These are phyloP conservation scores for Allobates femoralis DNA, from an alignment of 2,797 vertebrate species.

Conservation along the genomic window DNA sequence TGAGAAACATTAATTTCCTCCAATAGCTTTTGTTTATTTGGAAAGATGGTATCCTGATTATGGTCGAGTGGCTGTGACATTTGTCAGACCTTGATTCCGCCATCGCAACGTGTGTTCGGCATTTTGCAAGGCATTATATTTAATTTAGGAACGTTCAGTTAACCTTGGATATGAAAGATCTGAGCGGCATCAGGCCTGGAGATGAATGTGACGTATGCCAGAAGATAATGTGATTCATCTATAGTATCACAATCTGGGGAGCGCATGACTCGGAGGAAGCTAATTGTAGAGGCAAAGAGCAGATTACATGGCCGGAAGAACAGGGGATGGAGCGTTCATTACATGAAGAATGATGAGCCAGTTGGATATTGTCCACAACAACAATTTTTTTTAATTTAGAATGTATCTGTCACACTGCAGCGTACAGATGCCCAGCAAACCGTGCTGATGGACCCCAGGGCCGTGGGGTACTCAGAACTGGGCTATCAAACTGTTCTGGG, in stretches of 20 bases:
- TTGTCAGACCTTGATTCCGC: slow-evolving; percentile 56
- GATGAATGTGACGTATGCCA: slow-evolving; percentile 43
- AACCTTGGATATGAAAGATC: slow-evolving; percentile 52
- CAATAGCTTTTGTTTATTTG: slow-evolving; percentile 47
- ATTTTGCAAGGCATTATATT: slow-evolving; percentile 50
- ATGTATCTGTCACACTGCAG: too few species aligned
- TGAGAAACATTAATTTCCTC: slow-evolving; percentile 25
- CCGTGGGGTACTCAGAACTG: too few species aligned
- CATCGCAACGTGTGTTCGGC: slow-evolving; percentile 16
- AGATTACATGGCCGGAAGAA: neutral
- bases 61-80: slow-evolving; percentile 45
- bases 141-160: slow-evolving; percentile 53
- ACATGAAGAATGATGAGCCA: neutral
- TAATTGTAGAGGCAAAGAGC: slow-evolving; percentile 4
- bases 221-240: slow-evolving; percentile 40
- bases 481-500: too few species aligned
- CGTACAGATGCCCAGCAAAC: too few species aligned
- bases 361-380: too few species aligned
- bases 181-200: neutral
- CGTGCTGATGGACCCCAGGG: too few species aligned
- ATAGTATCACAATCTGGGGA: slow-evolving; percentile 13
- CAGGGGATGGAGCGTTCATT: neutral
- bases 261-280: neutral
- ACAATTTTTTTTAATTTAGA: neutral
- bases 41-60: slow-evolving; percentile 37